These are phyloP conservation scores for Andrena hattorfiana DNA, from an alignment of 2,888 invertebrate species.

Conservation along the genomic window DNA sequence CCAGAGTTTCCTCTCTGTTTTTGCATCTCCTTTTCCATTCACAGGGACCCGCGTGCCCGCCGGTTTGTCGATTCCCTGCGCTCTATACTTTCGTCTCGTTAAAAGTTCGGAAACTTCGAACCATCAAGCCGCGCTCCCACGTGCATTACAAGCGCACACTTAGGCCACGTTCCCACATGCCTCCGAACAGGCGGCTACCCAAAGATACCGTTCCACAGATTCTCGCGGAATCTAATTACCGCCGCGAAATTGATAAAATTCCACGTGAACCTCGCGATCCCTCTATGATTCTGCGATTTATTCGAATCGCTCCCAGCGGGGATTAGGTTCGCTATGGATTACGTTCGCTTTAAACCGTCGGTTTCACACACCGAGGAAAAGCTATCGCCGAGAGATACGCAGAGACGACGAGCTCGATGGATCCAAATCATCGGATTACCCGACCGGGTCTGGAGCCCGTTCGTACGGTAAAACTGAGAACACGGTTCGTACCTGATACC, in stretches of 20 bases:
- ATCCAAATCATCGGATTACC: slow-evolving; percentile 16
- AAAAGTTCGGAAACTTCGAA: not conserved
- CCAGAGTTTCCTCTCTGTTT: not conserved
- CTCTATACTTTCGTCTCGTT: not conserved
- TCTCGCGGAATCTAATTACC: too few species aligned
- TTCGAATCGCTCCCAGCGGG: too few species aligned
- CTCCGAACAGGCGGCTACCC: too few species aligned
- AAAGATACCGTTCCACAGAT: too few species aligned
- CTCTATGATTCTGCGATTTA: too few species aligned
- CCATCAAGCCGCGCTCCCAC: not conserved
- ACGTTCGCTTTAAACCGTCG: not conserved
- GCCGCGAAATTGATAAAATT: too few species aligned
- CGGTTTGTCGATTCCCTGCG: not conserved
- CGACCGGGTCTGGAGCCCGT: slow-evolving; percentile 15
- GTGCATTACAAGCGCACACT: not conserved
- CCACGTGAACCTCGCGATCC: too few species aligned
- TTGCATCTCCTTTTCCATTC: not conserved
- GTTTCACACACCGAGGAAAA: not conserved
- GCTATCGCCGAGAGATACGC: not conserved
- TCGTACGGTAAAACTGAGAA: slow-evolving; percentile 15
- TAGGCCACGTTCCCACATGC: not conserved
- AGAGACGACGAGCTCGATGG: not conserved
- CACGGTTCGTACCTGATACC: slow-evolving; percentile 33
- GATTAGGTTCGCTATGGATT: too few species aligned
- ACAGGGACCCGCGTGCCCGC: not conserved